These are phyloP conservation scores for Sciurus niger DNA, from an alignment of 2,113 vertebrate species.

Conservation along the genomic window DNA sequence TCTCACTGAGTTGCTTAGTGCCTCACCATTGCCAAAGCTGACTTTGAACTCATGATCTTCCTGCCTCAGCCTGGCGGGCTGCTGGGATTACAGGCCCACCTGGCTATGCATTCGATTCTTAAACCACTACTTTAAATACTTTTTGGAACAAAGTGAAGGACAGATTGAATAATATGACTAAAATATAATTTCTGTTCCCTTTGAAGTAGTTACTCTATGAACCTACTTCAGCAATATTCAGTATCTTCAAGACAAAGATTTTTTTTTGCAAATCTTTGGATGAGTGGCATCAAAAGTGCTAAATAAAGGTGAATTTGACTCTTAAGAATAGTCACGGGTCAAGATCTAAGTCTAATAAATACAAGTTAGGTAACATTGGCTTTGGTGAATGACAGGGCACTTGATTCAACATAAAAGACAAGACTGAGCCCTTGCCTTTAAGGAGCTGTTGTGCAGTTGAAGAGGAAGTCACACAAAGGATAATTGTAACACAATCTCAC, in stretches of 20 bases:
- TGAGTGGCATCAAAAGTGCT: constrained; percentile 51
- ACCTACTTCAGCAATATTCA: background rate
- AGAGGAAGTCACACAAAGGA: background rate
- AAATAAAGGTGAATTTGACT: background rate
- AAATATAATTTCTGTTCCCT: background rate
- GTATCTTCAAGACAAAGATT: background rate
- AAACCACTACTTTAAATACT: constrained; percentile 17
- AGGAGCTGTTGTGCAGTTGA: background rate
- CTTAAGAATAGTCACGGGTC: constrained; percentile 9
- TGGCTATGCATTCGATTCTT: background rate
- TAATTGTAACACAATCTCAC: background rate
- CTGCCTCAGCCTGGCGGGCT: too few species aligned
- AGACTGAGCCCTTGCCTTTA: background rate
- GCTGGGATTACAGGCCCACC: too few species aligned
- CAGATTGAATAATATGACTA: background rate
- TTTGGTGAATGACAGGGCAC: background rate
- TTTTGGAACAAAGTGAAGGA: constrained; percentile 38
- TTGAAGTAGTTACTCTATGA: background rate
- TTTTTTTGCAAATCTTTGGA: constrained; percentile 9
- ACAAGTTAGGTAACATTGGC: background rate
- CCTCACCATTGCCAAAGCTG: background rate
- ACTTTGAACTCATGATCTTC: background rate
- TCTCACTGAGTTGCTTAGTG: background rate
- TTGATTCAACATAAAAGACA: background rate
- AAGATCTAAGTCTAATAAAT: background rate